phyloP scores from a whole-genome alignment of 2,113 vertebrate genomes.

The Sinocyclocheilus rhinocerous region DNA sequence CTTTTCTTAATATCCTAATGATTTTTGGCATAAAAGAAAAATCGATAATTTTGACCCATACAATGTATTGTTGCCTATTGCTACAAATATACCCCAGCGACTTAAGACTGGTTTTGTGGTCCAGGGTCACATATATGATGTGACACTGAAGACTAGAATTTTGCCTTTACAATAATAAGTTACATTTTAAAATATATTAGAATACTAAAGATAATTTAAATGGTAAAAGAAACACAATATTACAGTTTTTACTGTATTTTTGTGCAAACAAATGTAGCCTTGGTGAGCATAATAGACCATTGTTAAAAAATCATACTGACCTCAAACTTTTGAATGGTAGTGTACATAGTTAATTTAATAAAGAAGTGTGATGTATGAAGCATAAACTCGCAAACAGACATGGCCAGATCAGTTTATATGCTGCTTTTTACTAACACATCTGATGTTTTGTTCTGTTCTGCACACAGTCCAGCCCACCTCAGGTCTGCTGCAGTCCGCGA shows the following conservation, averaged over 20 bases:
- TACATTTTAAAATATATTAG: too few relatives aligned
- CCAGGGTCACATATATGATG: too few relatives aligned
- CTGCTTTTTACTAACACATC: background rate
- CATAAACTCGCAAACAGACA: background rate
- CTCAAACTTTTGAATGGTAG: background rate
- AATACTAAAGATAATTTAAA: background rate
- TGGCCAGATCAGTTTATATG: background rate
- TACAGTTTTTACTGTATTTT: background rate
- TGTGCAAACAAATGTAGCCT: background rate
- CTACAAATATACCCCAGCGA: too few relatives aligned
- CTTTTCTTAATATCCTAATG: too few relatives aligned
- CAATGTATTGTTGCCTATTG: too few relatives aligned
- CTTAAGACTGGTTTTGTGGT: too few relatives aligned
- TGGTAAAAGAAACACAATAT: background rate
- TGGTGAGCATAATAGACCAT: background rate
- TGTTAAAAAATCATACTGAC: background rate
- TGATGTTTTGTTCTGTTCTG: background rate
- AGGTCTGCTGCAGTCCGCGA: slow-evolving; percentile 89
- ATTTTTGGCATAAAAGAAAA: too few relatives aligned
- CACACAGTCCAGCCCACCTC: slow-evolving; percentile 88
- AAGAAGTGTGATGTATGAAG: background rate
- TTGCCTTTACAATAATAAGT: too few relatives aligned
- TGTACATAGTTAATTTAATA: background rate
- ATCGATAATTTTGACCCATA: too few relatives aligned
- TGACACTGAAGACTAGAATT: too few relatives aligned